Percentiles rank a stretch among this genome's conserved stretches.
Evolutionary conservation across 2,113 vertebrate species (phyloP).

Genomic region (Willisornis vidua): DNA sequence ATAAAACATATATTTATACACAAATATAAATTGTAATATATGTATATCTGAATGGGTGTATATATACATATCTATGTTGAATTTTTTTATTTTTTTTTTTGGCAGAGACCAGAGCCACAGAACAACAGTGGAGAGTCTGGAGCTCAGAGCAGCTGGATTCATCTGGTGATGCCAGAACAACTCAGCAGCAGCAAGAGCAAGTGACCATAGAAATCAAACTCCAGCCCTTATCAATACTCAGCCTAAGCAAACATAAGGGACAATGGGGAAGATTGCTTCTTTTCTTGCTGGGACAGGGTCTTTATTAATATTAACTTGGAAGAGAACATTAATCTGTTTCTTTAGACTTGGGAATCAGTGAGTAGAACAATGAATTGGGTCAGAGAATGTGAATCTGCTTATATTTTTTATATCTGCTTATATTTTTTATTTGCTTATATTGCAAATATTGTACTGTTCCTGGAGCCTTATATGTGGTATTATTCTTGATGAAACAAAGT

Average conservation of each 20-base stretch:
- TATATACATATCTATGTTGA: background rate
- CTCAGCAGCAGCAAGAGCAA: background rate
- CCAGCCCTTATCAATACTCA: background rate
- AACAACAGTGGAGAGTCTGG: background rate
- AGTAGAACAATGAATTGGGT: background rate
- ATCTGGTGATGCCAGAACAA: background rate
- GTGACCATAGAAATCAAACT: background rate
- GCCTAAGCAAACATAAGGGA: background rate
- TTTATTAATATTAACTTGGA: conserved; percentile 11
- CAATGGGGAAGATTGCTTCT: rapidly evolving
- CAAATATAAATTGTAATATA: background rate
- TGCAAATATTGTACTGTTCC: background rate
- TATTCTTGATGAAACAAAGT: background rate
- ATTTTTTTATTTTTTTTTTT: background rate
- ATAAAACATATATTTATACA: background rate
- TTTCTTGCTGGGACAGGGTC: background rate
- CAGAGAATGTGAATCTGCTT: background rate
- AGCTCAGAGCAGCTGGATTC: background rate
- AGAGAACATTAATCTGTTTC: background rate
- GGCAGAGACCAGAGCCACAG: background rate
- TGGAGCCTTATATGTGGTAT: background rate
- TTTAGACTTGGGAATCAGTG: background rate
- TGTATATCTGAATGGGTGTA: background rate
- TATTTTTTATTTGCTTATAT: too few relatives aligned
- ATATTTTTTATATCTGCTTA: too few relatives aligned